Evolutionary conservation across 2,888 invertebrate genomes (phyloP).

Genomic region (Drosophila fulvimacula): DNA sequence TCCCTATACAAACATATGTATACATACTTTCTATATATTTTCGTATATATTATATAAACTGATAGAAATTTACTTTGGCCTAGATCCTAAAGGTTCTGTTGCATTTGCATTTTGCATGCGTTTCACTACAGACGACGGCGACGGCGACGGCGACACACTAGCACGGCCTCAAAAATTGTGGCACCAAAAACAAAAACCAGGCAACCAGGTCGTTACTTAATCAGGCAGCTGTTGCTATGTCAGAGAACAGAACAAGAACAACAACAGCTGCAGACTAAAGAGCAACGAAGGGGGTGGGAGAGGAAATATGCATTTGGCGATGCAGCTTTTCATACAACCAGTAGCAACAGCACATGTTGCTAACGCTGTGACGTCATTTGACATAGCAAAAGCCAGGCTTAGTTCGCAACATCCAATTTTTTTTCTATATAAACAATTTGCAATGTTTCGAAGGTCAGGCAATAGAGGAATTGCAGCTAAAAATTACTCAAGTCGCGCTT

Average conservation of each 20-base stretch:
- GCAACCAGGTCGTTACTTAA: conserved; percentile 75
- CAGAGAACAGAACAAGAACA: conserved; percentile 15
- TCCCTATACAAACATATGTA: background rate
- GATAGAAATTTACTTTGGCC: conserved; percentile 56
- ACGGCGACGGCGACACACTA: conserved; percentile 60
- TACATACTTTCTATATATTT: conserved; percentile 26
- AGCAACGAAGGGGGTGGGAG: background rate
- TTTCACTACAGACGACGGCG: conserved; percentile 48
- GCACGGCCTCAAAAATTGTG: conserved; percentile 64
- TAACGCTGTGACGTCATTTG: conserved; percentile 62
- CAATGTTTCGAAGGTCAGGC: conserved; percentile 43
- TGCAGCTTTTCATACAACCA: conserved; percentile 17
- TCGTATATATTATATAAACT: conserved; percentile 35
- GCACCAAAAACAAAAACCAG: conserved; percentile 56
- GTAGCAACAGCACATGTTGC: conserved; percentile 55
- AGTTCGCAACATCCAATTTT: conserved; percentile 24
- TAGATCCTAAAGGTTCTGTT: conserved; percentile 43
- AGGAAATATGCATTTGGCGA: conserved; percentile 23
- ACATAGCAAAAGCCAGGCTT: conserved; percentile 49
- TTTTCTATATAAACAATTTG: conserved; percentile 15
- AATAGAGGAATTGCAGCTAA: conserved; percentile 15
- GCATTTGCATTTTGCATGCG: conserved; percentile 30
- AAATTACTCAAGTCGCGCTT: conserved; percentile 53
- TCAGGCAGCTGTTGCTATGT: conserved; percentile 62
- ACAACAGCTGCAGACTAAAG: background rate